Percentiles rank a stretch among this genome's conserved stretches.
These are phyloP conservation scores for Smutsia temminckii DNA, from an alignment of 2,797 vertebrate species.

Conservation along the genomic window DNA sequence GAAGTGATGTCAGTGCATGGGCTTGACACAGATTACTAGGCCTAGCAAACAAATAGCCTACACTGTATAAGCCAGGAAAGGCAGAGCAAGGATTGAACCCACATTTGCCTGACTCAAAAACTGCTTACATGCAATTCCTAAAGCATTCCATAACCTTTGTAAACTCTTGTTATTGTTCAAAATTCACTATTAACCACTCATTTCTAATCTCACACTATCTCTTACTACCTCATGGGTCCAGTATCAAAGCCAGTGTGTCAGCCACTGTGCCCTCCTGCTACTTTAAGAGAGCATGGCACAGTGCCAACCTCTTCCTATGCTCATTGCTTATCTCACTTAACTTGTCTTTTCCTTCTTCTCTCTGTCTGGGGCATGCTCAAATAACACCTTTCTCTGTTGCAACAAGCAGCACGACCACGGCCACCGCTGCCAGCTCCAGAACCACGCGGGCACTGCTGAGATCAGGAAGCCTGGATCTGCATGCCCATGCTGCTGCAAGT, in stretches of 20 bases:
- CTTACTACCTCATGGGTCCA: not conserved
- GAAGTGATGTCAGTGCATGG: not conserved
- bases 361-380: not conserved
- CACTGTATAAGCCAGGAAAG: not conserved
- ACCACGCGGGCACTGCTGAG: fast-evolving
- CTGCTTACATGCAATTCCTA: not conserved
- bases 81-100: not conserved
- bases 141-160: not conserved
- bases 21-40: not conserved
- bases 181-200: not conserved
- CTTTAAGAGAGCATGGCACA: not conserved
- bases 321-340: not conserved
- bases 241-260: not conserved
- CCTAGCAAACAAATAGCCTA: no score
- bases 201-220: no score
- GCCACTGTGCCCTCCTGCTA: not conserved
- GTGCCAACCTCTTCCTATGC: not conserved
- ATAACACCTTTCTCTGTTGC: not conserved
- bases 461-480: not conserved
- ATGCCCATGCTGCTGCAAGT: not conserved
- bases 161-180: not conserved
- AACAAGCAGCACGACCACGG: fast-evolving
- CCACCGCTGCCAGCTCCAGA: no score
- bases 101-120: no score
- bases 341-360: not conserved